A percentile compares a stretch with the other conserved stretches of the same genome.
phyloP scores from a whole-genome alignment of 1,140 invertebrate genomes.

The Pectinophora gossypiella region DNA sequence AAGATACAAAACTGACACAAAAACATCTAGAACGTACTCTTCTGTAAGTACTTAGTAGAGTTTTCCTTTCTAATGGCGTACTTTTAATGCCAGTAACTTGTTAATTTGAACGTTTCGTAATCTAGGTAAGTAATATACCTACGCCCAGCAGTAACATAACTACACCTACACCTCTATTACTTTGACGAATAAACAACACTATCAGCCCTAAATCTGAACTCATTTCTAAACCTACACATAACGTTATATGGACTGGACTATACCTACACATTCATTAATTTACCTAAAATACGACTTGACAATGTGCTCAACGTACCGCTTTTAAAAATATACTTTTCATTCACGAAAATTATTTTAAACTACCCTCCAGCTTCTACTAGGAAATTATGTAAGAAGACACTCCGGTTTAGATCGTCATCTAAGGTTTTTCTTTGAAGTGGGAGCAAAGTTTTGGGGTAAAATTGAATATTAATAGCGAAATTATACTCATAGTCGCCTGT shows the following conservation, averaged over 20 bases:
- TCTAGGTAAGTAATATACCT: too few relatives aligned
- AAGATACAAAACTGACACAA: too few relatives aligned
- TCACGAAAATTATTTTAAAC: too few relatives aligned
- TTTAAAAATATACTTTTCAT: neutral
- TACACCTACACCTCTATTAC: neutral
- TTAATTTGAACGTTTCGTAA: too few relatives aligned
- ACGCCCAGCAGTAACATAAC: too few relatives aligned
- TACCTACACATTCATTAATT: neutral
- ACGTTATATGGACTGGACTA: neutral
- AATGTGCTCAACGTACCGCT: neutral
- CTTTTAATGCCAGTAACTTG: too few relatives aligned
- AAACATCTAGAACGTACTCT: too few relatives aligned
- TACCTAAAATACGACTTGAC: neutral
- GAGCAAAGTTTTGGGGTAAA: constrained; percentile 56
- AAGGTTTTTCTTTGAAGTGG: constrained; percentile 67
- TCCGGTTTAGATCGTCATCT: constrained; percentile 55
- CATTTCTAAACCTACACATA: constrained; percentile 5
- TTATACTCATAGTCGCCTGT: constrained; percentile 49
- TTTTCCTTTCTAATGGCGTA: too few relatives aligned
- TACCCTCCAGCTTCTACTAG: constrained; percentile 15
- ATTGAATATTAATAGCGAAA: constrained; percentile 74
- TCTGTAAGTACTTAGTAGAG: too few relatives aligned
- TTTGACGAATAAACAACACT: neutral
- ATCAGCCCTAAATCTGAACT: constrained; percentile 2
- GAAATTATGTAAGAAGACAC: constrained; percentile 55